These are phyloP conservation scores for Ciconia stormi DNA, from an alignment of 2,113 vertebrate genomes.

Conservation along the genomic window DNA sequence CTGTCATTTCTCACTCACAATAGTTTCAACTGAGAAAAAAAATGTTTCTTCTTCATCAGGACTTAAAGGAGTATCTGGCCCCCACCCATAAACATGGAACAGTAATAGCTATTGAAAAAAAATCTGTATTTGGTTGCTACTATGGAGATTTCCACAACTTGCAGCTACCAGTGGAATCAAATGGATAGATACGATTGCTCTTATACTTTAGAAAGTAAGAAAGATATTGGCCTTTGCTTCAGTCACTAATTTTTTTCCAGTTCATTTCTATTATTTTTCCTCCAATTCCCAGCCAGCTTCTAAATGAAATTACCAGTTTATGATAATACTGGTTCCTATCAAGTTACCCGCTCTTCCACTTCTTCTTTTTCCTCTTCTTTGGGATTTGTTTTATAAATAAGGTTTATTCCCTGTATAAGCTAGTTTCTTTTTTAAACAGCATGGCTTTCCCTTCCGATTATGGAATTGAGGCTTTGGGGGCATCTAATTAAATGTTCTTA, in stretches of 20 bases:
- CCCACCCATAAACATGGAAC: neutral
- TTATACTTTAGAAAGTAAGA: neutral
- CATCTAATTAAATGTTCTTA: slow-evolving; percentile 21
- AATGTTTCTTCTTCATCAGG: neutral
- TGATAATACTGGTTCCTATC: neutral
- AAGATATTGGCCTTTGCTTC: neutral
- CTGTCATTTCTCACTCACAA: neutral
- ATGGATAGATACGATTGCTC: neutral
- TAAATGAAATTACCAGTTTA: neutral
- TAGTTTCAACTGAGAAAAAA: neutral
- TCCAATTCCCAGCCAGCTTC: neutral
- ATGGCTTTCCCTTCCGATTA: neutral
- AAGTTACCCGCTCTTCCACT: neutral
- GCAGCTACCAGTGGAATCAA: neutral
- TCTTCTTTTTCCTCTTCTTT: neutral
- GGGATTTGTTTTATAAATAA: neutral
- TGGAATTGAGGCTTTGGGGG: neutral
- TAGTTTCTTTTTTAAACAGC: neutral
- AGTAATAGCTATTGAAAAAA: neutral
- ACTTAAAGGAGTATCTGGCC: neutral
- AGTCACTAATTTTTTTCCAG: neutral
- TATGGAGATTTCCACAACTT: neutral
- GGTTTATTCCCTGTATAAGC: neutral
- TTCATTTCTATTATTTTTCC: neutral
- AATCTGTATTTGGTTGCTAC: neutral